Evolutionary conservation across 1,140 invertebrate genomes (phyloP).

Genomic region (Trichogramma pretiosum): DNA sequence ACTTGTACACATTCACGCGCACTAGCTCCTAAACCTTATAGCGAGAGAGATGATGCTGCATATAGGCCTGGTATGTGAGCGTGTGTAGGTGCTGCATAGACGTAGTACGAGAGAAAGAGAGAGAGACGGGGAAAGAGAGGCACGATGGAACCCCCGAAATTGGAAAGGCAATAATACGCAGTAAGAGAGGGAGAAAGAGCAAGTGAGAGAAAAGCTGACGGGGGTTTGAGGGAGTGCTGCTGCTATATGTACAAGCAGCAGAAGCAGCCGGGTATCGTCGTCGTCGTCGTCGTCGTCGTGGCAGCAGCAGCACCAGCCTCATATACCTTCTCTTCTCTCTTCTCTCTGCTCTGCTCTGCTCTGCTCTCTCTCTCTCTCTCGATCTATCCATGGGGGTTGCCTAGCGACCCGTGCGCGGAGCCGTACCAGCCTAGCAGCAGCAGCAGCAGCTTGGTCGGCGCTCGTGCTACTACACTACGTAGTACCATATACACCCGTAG

Average conservation of each 20-base stretch:
- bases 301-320: slow-evolving; percentile 35
- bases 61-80: no score
- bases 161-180: slow-evolving; percentile 39
- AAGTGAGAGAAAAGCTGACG: not conserved
- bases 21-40: no score
- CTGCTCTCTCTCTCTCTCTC: not conserved
- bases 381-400: slow-evolving; percentile 34
- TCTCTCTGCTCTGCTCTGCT: slow-evolving; percentile 5
- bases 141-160: slow-evolving; percentile 35
- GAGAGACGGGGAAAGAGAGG: not conserved
- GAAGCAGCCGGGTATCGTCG: no score
- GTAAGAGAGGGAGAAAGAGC: slow-evolving; percentile 8
- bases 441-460: no score
- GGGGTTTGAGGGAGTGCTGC: not conserved
- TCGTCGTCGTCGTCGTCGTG: no score
- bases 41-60: no score
- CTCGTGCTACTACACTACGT: no score
- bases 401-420: slow-evolving; percentile 32
- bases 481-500: no score
- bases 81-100: no score
- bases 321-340: slow-evolving; percentile 19
- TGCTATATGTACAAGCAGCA: not conserved
- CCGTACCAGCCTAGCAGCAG: not conserved
- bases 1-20: no score
- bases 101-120: not conserved